phyloP scores from a whole-genome alignment of 2,113 vertebrate species.

The Gallinago jamesoni region DNA sequence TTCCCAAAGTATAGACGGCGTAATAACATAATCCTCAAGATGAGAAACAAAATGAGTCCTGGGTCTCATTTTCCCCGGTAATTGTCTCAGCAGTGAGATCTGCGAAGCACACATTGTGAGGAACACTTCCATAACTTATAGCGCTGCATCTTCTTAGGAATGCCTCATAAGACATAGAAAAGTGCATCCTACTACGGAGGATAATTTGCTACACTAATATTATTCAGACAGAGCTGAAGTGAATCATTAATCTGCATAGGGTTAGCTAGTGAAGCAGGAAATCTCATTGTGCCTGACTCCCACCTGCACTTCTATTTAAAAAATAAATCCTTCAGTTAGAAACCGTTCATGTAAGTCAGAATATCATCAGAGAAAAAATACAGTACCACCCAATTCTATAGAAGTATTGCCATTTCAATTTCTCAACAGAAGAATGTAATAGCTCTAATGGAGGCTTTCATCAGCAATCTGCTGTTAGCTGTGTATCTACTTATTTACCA shows the following conservation, averaged over 20 bases:
- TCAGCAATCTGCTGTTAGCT: not conserved
- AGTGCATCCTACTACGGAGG: constrained; percentile 46
- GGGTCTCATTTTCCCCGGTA: constrained; percentile 52
- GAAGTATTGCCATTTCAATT: constrained; percentile 33
- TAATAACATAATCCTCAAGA: constrained; percentile 23
- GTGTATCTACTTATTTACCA: not conserved
- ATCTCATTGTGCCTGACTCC: constrained; percentile 61
- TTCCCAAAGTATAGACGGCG: constrained; percentile 45
- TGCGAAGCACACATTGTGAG: not conserved
- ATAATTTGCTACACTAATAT: constrained; percentile 72
- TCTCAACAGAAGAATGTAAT: constrained; percentile 1
- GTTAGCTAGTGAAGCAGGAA: constrained; percentile 69
- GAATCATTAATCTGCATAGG: constrained; percentile 68
- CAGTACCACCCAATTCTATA: not conserved
- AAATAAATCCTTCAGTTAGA: constrained; percentile 61
- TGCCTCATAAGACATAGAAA: constrained; percentile 56
- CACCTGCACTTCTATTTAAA: constrained; percentile 54
- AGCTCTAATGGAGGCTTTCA: not conserved
- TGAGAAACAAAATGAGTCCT: constrained; percentile 32
- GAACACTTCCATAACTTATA: constrained; percentile 12
- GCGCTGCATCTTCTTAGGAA: not conserved
- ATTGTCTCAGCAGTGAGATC: constrained; percentile 36
- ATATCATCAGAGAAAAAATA: constrained; percentile 24
- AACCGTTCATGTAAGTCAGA: constrained; percentile 27
- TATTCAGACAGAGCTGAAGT: constrained; percentile 62